phyloP scores from a whole-genome alignment of 2,888 invertebrate genomes.

The Cosmia pyralina region DNA sequence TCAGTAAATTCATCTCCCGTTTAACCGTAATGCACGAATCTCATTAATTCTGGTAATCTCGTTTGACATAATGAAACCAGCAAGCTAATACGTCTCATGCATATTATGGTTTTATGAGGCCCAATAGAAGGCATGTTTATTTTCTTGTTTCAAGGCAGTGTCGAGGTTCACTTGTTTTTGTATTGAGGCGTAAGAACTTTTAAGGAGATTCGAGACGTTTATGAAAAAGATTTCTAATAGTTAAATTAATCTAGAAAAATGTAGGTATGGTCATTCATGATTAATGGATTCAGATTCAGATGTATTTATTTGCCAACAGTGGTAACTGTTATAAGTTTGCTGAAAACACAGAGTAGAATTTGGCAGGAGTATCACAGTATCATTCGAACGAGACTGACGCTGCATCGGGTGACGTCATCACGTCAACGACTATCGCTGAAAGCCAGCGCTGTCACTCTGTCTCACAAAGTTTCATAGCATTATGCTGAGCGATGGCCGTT shows the following conservation, averaged over 20 bases:
- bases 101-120: conserved; percentile 36
- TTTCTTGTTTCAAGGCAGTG: not conserved
- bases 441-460: no score
- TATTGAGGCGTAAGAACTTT: no score
- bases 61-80: conserved; percentile 54
- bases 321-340: not conserved
- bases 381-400: no score
- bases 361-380: no score
- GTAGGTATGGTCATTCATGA: no score
- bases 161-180: not conserved
- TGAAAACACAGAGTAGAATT: not conserved
- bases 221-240: no score
- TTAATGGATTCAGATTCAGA: no score
- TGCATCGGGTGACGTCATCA: no score
- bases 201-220: not conserved
- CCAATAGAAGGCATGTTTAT: not conserved
- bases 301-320: no score
- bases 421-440: no score
- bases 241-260: not conserved
- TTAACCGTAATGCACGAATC: conserved; percentile 44
- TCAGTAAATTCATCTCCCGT: conserved; percentile 46
- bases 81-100: conserved; percentile 47
- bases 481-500: no score
- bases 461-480: no score
- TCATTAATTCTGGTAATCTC: conserved; percentile 61